Percentiles rank a stretch among this genome's conserved stretches.
phyloP scores from a whole-genome alignment of 2,888 invertebrate species.

The Timema podura region DNA sequence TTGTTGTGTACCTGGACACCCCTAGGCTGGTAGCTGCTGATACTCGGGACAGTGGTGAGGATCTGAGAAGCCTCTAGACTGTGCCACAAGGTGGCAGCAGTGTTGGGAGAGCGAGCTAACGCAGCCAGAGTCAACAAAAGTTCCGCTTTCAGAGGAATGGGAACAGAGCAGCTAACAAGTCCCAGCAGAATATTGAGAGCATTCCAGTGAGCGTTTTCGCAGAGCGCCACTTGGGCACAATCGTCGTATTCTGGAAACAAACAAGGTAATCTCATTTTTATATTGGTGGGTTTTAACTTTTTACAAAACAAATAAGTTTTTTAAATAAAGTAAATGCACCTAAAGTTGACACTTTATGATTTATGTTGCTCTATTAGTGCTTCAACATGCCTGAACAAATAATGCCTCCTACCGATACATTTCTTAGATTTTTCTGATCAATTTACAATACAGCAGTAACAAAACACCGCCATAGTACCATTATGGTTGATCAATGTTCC shows the following conservation, averaged over 20 bases:
- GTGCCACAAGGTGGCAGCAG: constrained; percentile 80
- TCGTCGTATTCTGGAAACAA: constrained; percentile 60
- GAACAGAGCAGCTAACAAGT: constrained; percentile 80
- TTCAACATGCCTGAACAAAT: too few species aligned
- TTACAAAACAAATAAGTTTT: too few species aligned
- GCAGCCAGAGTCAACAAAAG: constrained; percentile 74
- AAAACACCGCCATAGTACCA: too few species aligned
- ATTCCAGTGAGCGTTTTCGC: constrained; percentile 86
- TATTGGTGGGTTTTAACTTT: too few species aligned
- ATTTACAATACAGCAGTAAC: too few species aligned
- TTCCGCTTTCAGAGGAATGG: constrained; percentile 79
- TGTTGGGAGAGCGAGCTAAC: constrained; percentile 70
- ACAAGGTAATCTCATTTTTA: neutral
- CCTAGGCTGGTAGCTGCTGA: constrained; percentile 59
- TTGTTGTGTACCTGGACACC: constrained; percentile 36
- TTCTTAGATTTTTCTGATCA: too few species aligned
- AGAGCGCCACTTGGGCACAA: constrained; percentile 73
- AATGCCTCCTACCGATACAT: too few species aligned
- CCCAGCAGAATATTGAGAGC: constrained; percentile 76
- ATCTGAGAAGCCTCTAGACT: constrained; percentile 78
- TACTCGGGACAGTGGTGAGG: constrained; percentile 62
- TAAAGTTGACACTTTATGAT: too few species aligned
- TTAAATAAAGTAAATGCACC: too few species aligned
- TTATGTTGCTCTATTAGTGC: too few species aligned
- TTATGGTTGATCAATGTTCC: too few species aligned